Base-by-base conservation (phyloP, 2,113 vertebrate species). In the Talpa occidentalis region DNA sequence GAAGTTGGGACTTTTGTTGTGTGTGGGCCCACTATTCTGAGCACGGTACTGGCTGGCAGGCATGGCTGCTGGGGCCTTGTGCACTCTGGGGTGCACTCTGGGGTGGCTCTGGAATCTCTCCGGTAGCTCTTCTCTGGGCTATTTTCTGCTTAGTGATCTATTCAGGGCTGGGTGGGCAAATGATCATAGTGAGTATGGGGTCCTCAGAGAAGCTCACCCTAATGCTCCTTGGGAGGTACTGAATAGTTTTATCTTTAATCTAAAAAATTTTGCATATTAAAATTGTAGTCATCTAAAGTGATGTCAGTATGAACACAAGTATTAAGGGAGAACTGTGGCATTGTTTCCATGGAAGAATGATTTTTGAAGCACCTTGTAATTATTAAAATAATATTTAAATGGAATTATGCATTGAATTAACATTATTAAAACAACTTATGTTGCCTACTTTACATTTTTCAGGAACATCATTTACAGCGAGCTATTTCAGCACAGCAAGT, bases 391-490 rank as follows among this genome's bases (percentile, higher is more conserved):
- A 90, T 32, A 88, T 91, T 95, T 83, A 86, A 92, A 77, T 90
- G 91, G 52, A 90, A 84, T 92, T 94, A 56, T 90, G 26, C 19
- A 17, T 82, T 93, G 44, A 92, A 73, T 92, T 97, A 91, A 76
- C n/a, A 90, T 81, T 85, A 88, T 56, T 73, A 93, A 78, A 86
- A 89, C 5, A 82, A 94, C 94, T 97, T 92, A 85, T 30, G 54
- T 93, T 96, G 44, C 83, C 72, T 32, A 10, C 0, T 96, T 98
- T 97, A 90, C 26, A 42, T 95, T 96, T 97, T 98, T 90, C 98
- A 99, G 99, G 99, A 99, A 98, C 99, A 99, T 94, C 99, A 99
- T 98, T 98, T 99, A 97, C 99, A 99, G 95, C 98, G 99, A 98
- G 99, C 99, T 69, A 99, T 99, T 97, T 99, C 99, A 83, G 99